phyloP scores from a whole-genome alignment of 2,113 vertebrate genomes.

The Tiliqua scincoides region DNA sequence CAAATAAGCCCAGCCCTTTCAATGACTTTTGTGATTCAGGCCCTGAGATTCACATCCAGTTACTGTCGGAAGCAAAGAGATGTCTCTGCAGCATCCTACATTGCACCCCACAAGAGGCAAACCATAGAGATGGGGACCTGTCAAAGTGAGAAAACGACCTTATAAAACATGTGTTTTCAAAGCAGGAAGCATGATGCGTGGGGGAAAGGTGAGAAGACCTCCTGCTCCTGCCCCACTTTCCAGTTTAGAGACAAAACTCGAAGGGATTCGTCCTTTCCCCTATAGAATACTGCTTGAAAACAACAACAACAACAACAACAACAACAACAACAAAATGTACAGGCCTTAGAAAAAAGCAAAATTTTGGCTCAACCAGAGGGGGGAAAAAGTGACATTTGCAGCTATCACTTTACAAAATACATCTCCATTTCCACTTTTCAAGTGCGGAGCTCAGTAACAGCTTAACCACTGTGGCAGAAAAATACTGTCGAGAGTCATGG shows the following conservation, averaged over 20 bases:
- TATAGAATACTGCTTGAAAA: background rate
- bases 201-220: background rate
- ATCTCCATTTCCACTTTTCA: background rate
- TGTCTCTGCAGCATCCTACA: background rate
- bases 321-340: background rate
- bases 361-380: background rate
- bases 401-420: slow-evolving; percentile 11
- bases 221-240: background rate
- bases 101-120: background rate
- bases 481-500: background rate
- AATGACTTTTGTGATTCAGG: background rate
- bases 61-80: background rate
- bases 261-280: background rate
- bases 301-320: background rate
- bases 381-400: background rate
- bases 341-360: background rate
- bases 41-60: background rate
- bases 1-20: background rate
- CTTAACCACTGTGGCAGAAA: background rate
- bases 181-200: background rate
- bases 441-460: too few relatives aligned
- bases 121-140: background rate
- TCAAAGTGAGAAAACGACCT: background rate
- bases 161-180: background rate
- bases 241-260: background rate